Evolutionary conservation across 2,797 vertebrate genomes (phyloP).

Genomic region (Oryzias dopingdopingensis): DNA sequence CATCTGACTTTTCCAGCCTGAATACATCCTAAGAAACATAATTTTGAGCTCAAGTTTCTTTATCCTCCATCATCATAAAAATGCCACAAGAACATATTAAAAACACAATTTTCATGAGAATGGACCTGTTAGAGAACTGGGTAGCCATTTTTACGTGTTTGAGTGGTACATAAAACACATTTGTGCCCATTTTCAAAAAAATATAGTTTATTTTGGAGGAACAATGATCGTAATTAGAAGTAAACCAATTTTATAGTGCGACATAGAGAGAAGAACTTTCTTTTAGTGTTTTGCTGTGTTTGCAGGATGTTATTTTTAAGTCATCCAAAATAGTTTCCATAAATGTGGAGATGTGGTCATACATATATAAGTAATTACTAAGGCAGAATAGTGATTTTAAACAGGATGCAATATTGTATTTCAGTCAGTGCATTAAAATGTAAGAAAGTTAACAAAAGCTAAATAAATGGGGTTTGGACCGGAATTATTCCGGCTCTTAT

Average conservation of each 20-base stretch:
- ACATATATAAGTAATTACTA: conserved; percentile 57
- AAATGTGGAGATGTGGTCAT: conserved; percentile 43
- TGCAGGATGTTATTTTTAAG: conserved; percentile 62
- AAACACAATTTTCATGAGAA: too few relatives aligned
- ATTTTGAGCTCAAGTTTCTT: too few relatives aligned
- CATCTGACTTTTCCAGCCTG: too few relatives aligned
- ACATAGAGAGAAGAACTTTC: conserved; percentile 39
- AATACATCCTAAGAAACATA: too few relatives aligned
- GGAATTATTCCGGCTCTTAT: conserved; percentile 61
- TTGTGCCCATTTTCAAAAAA: too few relatives aligned
- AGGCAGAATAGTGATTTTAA: conserved; percentile 49
- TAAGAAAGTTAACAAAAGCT: conserved; percentile 65
- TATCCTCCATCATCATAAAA: too few relatives aligned
- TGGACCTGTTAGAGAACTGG: too few relatives aligned
- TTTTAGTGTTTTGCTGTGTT: conserved; percentile 49
- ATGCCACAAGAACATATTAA: too few relatives aligned
- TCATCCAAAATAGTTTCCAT: conserved; percentile 48
- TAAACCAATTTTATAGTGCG: neutral
- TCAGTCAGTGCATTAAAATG: conserved; percentile 42
- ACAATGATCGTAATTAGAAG: too few relatives aligned
- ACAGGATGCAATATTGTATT: conserved; percentile 57
- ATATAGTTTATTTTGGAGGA: too few relatives aligned
- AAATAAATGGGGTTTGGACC: conserved; percentile 66
- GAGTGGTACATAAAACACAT: too few relatives aligned
- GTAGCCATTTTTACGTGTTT: too few relatives aligned